Conservation (phyloP, 2,888 invertebrate genomes). For the Drosophila flavopinicola region DNA sequence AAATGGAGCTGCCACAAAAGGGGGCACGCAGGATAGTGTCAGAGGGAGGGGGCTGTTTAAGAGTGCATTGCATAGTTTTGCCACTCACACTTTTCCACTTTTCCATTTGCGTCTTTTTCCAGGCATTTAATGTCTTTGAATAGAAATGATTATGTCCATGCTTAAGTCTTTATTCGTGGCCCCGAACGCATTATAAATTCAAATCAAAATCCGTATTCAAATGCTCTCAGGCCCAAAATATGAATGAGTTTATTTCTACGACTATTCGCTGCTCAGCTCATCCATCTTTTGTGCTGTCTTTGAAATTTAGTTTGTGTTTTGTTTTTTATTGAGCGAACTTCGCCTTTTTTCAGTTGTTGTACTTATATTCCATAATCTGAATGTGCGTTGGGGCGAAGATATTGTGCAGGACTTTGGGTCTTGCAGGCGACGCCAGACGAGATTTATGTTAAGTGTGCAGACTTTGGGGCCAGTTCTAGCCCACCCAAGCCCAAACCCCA, state of each 20-base stretch:
- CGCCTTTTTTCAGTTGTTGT: conserved; percentile 3
- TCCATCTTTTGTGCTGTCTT: conserved; percentile 39
- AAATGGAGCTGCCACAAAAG: conserved; percentile 16
- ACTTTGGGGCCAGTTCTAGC: conserved; percentile 16
- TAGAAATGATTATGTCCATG: conserved; percentile 37
- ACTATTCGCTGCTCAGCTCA: conserved; percentile 24
- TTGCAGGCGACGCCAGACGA: conserved; percentile 32
- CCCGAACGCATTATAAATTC: conserved; percentile 24
- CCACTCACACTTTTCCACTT: conserved; percentile 9
- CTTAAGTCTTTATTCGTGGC: conserved; percentile 15
- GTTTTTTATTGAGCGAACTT: background rate
- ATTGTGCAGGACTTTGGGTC: conserved; percentile 45
- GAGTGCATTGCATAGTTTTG: conserved; percentile 32
- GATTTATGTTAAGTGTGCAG: conserved; percentile 70
- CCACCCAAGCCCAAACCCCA: no score
- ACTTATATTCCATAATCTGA: conserved; percentile 43
- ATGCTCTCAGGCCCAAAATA: conserved; percentile 17
- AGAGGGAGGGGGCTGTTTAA: background rate
- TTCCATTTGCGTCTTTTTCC: conserved; percentile 20
- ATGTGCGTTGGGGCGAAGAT: conserved; percentile 61
- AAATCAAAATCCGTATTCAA: conserved; percentile 54
- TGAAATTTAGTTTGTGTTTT: conserved; percentile 3
- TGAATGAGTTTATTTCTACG: background rate
- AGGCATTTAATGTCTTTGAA: conserved; percentile 17
- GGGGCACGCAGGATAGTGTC: conserved; percentile 13